Evolutionary conservation across 2,113 vertebrate species (phyloP).

Genomic region (Pterophyllum scalare): DNA sequence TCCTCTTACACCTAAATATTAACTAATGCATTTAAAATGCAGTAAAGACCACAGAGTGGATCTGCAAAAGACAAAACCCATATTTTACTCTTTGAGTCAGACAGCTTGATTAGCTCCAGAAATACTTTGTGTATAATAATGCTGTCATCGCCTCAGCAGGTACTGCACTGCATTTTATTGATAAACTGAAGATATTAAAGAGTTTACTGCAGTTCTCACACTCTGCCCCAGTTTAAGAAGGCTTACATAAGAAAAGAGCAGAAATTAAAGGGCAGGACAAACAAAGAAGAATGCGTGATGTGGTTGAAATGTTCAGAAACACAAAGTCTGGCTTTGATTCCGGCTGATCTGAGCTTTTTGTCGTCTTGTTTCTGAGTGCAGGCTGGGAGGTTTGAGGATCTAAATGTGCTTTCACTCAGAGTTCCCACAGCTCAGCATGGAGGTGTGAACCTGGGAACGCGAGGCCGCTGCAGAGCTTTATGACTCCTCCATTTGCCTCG

Average conservation of each 20-base stretch:
- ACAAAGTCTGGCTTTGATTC: neutral
- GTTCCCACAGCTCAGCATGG: neutral
- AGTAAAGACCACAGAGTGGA: no score
- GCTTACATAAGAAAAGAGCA: neutral
- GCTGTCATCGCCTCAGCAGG: neutral
- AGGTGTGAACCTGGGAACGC: slow-evolving; percentile 40
- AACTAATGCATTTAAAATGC: no score
- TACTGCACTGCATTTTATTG: neutral
- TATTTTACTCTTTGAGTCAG: no score
- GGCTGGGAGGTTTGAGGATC: neutral
- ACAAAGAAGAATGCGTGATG: neutral
- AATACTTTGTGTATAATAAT: no score
- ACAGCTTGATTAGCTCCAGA: no score
- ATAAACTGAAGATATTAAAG: neutral
- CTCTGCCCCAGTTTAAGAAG: neutral
- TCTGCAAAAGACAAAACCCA: no score
- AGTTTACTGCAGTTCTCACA: neutral
- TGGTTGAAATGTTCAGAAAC: neutral
- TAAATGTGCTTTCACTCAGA: neutral
- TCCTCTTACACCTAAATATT: no score
- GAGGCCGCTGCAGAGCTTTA: neutral
- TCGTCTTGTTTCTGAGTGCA: neutral
- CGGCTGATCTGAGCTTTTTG: neutral
- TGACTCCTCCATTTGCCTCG: slow-evolving; percentile 6
- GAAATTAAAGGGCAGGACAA: accelerated